These are phyloP conservation scores for Melieria crassipennis DNA, from an alignment of 2,888 invertebrate genomes.

Conservation along the genomic window DNA sequence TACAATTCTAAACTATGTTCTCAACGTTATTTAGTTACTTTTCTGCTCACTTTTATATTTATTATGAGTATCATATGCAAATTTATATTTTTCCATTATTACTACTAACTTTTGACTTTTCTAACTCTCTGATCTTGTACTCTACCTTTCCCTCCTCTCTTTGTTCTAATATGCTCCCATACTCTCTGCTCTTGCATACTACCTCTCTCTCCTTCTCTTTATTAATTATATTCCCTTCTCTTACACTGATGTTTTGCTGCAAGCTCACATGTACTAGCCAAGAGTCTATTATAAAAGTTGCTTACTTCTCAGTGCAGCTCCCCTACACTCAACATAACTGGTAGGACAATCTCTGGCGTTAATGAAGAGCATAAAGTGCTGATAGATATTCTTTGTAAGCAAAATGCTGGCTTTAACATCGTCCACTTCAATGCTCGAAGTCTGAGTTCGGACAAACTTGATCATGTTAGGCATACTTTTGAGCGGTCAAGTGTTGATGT, in stretches of 20 bases:
- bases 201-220: not conserved
- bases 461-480: constrained; percentile 21
- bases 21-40: no score
- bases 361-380: not conserved
- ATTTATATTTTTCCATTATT: no score
- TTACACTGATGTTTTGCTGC: not conserved
- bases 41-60: no score
- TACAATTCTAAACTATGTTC: no score
- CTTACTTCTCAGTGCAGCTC: not conserved
- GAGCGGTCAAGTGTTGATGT: constrained; percentile 22
- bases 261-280: not conserved
- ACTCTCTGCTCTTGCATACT: not conserved
- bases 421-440: constrained; percentile 26
- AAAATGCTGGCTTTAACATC: constrained; percentile 16
- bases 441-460: constrained; percentile 15
- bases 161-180: not conserved
- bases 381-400: constrained; percentile 22
- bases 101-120: no score
- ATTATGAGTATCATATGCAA: no score
- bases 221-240: not conserved
- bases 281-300: not conserved
- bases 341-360: constrained; percentile 8
- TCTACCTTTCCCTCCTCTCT: not conserved
- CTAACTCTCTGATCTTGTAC: no score
- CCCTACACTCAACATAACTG: no score